These are phyloP conservation scores for Lasioglossum lativentre DNA, from an alignment of 2,888 invertebrate species.

Conservation along the genomic window DNA sequence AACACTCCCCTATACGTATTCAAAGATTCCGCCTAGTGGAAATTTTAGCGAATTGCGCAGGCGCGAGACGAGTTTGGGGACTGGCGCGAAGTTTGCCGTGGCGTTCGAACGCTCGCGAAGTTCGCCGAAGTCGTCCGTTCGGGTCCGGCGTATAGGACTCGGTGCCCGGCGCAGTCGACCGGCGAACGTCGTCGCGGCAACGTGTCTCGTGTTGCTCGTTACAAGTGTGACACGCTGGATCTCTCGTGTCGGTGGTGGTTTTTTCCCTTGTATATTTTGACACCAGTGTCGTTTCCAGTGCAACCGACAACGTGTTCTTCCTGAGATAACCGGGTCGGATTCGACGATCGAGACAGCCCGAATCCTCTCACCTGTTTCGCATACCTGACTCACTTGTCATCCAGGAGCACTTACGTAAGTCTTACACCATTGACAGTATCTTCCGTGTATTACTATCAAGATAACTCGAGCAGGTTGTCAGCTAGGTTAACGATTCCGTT, in stretches of 20 bases:
- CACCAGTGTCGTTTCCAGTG: slow-evolving; percentile 38
- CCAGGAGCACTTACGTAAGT: slow-evolving; percentile 62
- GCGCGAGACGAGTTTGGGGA: not conserved
- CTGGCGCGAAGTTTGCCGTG: slow-evolving; percentile 46
- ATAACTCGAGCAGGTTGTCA: no score
- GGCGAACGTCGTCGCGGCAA: slow-evolving; percentile 46
- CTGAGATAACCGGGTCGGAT: not conserved
- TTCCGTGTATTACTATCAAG: not conserved
- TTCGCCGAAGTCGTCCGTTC: slow-evolving; percentile 33
- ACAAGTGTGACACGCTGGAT: slow-evolving; percentile 37
- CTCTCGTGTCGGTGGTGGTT: slow-evolving; percentile 26
- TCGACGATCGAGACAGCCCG: not conserved
- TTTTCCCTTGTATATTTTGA: not conserved
- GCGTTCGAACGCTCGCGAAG: slow-evolving; percentile 50
- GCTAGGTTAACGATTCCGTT: not conserved
- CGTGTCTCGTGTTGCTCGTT: not conserved
- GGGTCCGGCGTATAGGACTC: not conserved
- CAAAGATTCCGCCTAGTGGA: slow-evolving; percentile 21
- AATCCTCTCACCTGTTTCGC: slow-evolving; percentile 22
- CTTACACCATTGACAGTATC: slow-evolving; percentile 18
- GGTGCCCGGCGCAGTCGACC: slow-evolving; percentile 53
- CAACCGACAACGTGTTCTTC: not conserved
- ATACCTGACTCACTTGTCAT: slow-evolving; percentile 24
- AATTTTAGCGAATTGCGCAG: not conserved
- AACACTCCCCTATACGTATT: not conserved